Conservation (phyloP, 2,113 vertebrate species). For the Herpailurus yagouaroundi region DNA sequence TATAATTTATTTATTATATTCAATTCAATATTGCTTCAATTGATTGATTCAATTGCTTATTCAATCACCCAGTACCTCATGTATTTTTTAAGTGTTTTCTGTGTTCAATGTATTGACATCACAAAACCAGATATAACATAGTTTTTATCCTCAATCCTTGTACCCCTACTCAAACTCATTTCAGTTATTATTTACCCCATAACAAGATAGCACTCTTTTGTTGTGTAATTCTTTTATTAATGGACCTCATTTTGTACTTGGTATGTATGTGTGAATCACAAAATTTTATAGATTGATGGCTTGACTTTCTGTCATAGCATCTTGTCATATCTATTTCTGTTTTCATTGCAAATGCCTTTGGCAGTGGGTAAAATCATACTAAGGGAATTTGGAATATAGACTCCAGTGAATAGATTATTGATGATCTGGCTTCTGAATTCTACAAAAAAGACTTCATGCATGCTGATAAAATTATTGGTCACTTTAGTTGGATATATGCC, state of each 20-base stretch:
- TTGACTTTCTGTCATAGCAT: background rate
- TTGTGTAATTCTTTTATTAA: slow-evolving; percentile 6
- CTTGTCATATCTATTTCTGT: background rate
- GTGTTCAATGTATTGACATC: background rate
- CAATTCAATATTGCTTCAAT: too few relatives aligned
- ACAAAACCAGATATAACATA: background rate
- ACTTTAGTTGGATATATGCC: background rate
- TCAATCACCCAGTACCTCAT: background rate
- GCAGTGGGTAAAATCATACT: background rate
- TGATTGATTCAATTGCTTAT: background rate
- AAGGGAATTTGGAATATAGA: background rate
- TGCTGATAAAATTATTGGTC: background rate
- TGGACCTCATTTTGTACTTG: background rate
- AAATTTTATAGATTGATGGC: background rate
- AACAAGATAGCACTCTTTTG: background rate
- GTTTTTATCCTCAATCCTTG: background rate
- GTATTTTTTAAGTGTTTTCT: background rate
- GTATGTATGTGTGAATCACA: background rate
- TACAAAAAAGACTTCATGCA: background rate
- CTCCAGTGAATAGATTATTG: slow-evolving; percentile 4
- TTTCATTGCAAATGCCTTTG: background rate
- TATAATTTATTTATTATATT: too few relatives aligned
- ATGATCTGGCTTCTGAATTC: background rate
- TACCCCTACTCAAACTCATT: background rate
- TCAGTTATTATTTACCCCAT: background rate